Evolutionary conservation across 2,113 vertebrate genomes (phyloP).

Genomic region (Leptobrachium ailaonicum): DNA sequence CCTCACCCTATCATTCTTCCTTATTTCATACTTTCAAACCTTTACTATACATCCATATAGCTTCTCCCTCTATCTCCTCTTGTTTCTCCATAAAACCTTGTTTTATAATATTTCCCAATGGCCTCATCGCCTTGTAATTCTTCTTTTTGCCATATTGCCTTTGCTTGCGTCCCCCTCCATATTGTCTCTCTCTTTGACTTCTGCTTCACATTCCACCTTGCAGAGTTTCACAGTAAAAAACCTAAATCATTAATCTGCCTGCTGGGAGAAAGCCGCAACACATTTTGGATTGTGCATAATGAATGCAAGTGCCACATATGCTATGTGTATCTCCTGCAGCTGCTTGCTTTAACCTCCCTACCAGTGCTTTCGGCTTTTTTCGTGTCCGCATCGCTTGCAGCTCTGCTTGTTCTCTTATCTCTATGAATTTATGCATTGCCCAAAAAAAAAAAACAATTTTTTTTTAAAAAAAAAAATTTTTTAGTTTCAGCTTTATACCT

Average conservation of each 20-base stretch:
- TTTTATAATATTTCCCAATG: too few relatives aligned
- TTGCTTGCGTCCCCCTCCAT: not conserved
- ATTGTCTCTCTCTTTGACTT: not conserved
- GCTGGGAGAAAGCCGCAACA: not conserved
- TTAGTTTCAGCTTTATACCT: not conserved
- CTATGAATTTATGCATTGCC: not conserved
- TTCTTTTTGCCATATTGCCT: too few relatives aligned
- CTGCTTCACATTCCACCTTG: not conserved
- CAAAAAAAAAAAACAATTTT: too few relatives aligned
- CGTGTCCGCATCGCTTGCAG: not conserved
- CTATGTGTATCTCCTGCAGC: not conserved
- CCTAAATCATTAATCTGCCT: not conserved
- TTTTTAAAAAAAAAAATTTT: not conserved
- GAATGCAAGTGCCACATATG: conserved; percentile 2
- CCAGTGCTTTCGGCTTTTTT: not conserved
- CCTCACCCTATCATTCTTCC: too few relatives aligned
- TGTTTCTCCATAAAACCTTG: too few relatives aligned
- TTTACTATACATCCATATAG: too few relatives aligned
- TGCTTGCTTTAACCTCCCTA: not conserved
- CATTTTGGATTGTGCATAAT: not conserved
- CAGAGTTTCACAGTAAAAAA: not conserved
- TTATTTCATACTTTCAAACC: too few relatives aligned
- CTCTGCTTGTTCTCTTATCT: not conserved
- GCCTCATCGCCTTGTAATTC: too few relatives aligned
- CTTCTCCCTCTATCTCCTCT: too few relatives aligned